Conservation (phyloP, 2,797 vertebrate genomes). For the Macropus fuliginosus region DNA sequence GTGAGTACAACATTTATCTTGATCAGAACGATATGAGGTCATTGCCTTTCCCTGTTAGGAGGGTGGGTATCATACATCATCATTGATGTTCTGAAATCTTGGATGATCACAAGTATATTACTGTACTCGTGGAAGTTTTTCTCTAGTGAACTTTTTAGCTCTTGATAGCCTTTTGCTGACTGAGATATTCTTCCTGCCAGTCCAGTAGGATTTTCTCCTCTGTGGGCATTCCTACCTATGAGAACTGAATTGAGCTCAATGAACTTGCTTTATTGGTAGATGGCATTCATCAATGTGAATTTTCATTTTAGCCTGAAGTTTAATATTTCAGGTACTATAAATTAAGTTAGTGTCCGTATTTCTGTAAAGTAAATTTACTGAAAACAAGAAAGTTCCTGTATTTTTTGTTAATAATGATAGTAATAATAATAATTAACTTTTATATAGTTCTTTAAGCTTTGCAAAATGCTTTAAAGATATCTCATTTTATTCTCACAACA, state of each 20-base stretch:
- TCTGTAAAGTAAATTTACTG: neutral
- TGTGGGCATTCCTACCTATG: neutral
- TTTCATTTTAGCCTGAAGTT: constrained; percentile 35
- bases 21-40: neutral
- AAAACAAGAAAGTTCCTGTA: neutral
- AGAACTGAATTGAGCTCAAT: neutral
- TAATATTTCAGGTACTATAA: constrained; percentile 43
- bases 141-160: neutral
- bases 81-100: neutral
- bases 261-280: constrained; percentile 43
- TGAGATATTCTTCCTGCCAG: neutral
- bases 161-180: neutral
- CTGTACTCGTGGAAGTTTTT: neutral
- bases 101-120: neutral
- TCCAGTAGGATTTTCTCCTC: neutral
- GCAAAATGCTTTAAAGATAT: neutral
- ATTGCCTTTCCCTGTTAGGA: neutral
- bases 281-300: neutral
- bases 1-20: neutral
- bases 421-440: neutral
- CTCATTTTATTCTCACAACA: neutral
- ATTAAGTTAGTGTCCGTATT: constrained; percentile 17
- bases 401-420: neutral
- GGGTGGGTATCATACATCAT: neutral
- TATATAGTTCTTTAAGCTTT: neutral